Conservation (phyloP, 2,113 vertebrate genomes). For the Anas platyrhynchos region DNA sequence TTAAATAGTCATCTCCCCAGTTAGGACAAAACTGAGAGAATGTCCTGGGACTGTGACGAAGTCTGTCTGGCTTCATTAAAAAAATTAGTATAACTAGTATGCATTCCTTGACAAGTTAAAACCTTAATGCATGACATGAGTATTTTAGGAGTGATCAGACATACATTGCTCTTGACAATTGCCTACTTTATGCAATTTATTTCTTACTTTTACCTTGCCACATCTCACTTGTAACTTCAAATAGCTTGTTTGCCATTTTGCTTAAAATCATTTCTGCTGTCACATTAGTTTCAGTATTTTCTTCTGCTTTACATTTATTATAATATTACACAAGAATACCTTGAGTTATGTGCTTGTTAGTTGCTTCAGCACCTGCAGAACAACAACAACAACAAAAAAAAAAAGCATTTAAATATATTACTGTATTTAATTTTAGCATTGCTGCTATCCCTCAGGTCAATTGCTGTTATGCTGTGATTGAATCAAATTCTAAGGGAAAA, state of each 20-base stretch:
- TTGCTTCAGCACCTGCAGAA: background rate
- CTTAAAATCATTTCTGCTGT: background rate
- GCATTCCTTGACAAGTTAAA: background rate
- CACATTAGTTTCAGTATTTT: background rate
- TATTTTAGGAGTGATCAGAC: background rate
- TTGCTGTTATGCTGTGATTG: slow-evolving; percentile 2
- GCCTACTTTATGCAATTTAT: background rate
- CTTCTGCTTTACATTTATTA: background rate
- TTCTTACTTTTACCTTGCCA: background rate
- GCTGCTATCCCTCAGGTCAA: background rate
- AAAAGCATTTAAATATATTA: background rate
- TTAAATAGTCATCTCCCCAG: background rate
- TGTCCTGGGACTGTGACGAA: background rate
- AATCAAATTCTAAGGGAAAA: slow-evolving; percentile 10
- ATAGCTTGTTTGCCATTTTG: background rate
- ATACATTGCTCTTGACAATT: background rate
- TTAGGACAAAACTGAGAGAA: background rate
- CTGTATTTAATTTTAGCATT: background rate
- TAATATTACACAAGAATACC: background rate
- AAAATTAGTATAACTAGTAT: background rate
- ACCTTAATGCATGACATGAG: rapidly evolving
- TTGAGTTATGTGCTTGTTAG: background rate
- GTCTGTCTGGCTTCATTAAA: background rate
- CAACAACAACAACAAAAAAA: background rate
- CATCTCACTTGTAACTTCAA: background rate